A percentile compares a stretch with the other conserved stretches of the same genome.
Conservation (phyloP, 2,888 invertebrate genomes). For the Perizoma affinitatum region DNA sequence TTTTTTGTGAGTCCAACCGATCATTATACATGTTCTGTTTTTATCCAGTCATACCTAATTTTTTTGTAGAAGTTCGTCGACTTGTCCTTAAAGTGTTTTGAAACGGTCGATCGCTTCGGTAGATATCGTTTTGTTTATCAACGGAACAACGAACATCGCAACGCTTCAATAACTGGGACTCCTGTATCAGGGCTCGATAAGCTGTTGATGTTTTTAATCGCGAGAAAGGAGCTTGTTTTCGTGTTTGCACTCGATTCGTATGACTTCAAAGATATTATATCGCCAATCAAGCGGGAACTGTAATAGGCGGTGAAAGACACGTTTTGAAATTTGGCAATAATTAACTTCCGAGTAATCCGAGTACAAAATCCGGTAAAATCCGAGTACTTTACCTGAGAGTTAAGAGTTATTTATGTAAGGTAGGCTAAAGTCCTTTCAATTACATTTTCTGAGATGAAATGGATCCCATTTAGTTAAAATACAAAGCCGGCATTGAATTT, state of each 20-base stretch:
- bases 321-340: too few species aligned
- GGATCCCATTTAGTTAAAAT: neutral
- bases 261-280: too few species aligned
- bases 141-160: slow-evolving; percentile 6
- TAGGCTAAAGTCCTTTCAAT: slow-evolving; percentile 1
- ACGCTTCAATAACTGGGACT: slow-evolving; percentile 10
- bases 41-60: neutral
- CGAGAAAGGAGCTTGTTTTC: too few species aligned
- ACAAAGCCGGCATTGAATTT: neutral
- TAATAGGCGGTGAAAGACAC: too few species aligned
- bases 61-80: slow-evolving; percentile 14
- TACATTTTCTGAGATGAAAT: neutral
- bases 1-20: neutral
- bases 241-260: too few species aligned
- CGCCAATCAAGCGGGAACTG: too few species aligned
- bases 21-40: neutral
- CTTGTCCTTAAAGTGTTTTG: slow-evolving; percentile 19
- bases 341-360: too few species aligned
- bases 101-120: slow-evolving; percentile 11
- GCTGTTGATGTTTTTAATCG: too few species aligned
- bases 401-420: slow-evolving; percentile 1
- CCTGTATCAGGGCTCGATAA: too few species aligned
- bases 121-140: slow-evolving; percentile 5
- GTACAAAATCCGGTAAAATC: too few species aligned
- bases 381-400: too few species aligned